Conservation (phyloP, 2,797 vertebrate species). For the Acridotheres tristis region DNA sequence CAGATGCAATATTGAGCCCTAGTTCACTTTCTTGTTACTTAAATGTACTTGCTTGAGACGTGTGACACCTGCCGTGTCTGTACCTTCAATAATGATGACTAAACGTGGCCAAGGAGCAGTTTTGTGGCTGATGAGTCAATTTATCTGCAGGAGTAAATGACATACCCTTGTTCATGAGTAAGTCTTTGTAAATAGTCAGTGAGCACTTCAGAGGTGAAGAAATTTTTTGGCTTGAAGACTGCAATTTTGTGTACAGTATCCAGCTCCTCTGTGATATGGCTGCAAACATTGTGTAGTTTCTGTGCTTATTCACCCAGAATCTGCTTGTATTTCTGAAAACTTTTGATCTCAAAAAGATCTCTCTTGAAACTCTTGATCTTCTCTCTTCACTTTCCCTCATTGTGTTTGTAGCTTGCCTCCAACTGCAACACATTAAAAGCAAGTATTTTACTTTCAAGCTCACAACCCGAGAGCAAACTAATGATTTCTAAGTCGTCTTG, state of each 20-base stretch:
- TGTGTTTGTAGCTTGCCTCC: background rate
- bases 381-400: background rate
- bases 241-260: background rate
- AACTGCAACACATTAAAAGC: background rate
- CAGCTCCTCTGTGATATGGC: background rate
- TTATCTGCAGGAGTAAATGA: background rate
- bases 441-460: background rate
- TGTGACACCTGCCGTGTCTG: background rate
- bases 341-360: background rate
- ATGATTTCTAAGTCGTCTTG: background rate
- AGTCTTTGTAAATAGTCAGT: background rate
- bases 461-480: background rate
- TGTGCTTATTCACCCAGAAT: background rate
- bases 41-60: background rate
- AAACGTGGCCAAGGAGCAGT: conserved; percentile 11
- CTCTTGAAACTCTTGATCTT: background rate
- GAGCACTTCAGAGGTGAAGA: background rate
- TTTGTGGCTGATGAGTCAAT: conserved; percentile 22
- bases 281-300: background rate
- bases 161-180: background rate
- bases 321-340: background rate
- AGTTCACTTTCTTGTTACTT: background rate
- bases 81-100: background rate
- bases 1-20: background rate
- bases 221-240: background rate